Evolutionary conservation across 2,888 invertebrate species (phyloP), one percentile per base, ranked within the genome.

Genomic region (Stratiomys singularior): DNA sequence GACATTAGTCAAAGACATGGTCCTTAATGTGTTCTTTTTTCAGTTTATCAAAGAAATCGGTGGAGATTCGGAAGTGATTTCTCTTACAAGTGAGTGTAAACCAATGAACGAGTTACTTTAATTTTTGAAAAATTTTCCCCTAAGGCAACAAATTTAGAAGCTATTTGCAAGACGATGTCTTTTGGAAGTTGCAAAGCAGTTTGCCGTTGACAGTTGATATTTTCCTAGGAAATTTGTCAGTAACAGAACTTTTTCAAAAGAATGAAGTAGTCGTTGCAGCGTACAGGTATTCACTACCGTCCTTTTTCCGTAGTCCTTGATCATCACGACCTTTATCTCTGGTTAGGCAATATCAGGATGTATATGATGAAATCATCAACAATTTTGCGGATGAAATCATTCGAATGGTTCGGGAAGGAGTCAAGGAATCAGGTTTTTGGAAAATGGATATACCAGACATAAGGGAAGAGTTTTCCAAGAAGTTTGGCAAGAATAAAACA

Each of bases 331-430:
- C 23, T 13, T 3, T 60, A 11, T 18, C 4, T 23, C 25, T 25
- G 21, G 7, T 23, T 60, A 60, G 37, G 37, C 37, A 5, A 37
- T 37, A 5, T 37, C 21, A 60, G 11, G 44, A 46, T 13, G 25
- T n/a, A 1, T 15, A 37, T 25, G 37, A 37, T 25, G 37, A 28
- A 7, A 37, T 63, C 18, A 60, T 76, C 13, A 76, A 76, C 18
- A 52, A 60, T 60, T 28, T 63, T 23, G 63, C 56, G 5, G 76
- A 76, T 25, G 60, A 76, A 23, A 27, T 76, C 9, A 11, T 76
- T 13, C 2, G 18, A 9, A 60, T 63, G 56, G 46, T 76, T 3
- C 27, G 37, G 13, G 76, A 13, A 63, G 46, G 63, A 5, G 44
- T 76, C 7, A 11, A 25, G n/a, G 60, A 58, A 23, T 46, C 56